Base-by-base conservation (phyloP, 2,113 vertebrate genomes). In the Aegotheles bennettii region DNA sequence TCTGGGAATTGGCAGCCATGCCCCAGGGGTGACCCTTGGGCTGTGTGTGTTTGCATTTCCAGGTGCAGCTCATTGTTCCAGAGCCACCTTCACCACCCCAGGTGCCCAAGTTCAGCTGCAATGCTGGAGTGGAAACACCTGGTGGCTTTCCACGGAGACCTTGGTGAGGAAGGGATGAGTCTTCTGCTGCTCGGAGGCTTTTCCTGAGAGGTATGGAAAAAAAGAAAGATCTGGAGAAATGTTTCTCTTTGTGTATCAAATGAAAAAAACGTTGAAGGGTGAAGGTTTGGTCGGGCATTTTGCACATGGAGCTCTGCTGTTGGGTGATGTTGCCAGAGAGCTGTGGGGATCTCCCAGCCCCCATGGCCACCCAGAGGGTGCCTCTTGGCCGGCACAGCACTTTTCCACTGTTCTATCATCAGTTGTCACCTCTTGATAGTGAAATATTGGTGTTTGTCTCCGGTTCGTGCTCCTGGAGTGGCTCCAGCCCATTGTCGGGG, bases 251-350 rank as follows among this genome's bases (percentile, higher is more conserved):
- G 33, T 5, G 1, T 2, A 7, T 16, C 7, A 7, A 21, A 11
- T 17, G 8, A 10, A 25, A 16, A 15, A n/a, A 13, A 4, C 0
- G 3, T 10, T 13, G 2, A 59, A 15, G 54, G 7, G 43, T 2
- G 43, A 15, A 5, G 1, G 7, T 28, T n/a, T 9, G 4, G 31
- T 4, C 7, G 1, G 21, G 45, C 7, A 0, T 24, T 70, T 16
- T 14, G 45, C 8, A 0, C 17, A 1, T 35, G 12, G 69, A 51
- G 61, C 61, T 53, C 61, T 12, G 28, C 1, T 7, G 26, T 11
- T 2, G n/a, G 43, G 2, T 1, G 0, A 1, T 1, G 7, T 2
- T 24, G 20, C 47, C 16, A 3, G 12, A n/a, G 43, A 0, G 1
- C 51, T 17, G 78, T 2, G 35, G 26, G 57, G 13, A 1, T 2